phyloP scores from a whole-genome alignment of 2,113 vertebrate species.

The Antechinus flavipes region DNA sequence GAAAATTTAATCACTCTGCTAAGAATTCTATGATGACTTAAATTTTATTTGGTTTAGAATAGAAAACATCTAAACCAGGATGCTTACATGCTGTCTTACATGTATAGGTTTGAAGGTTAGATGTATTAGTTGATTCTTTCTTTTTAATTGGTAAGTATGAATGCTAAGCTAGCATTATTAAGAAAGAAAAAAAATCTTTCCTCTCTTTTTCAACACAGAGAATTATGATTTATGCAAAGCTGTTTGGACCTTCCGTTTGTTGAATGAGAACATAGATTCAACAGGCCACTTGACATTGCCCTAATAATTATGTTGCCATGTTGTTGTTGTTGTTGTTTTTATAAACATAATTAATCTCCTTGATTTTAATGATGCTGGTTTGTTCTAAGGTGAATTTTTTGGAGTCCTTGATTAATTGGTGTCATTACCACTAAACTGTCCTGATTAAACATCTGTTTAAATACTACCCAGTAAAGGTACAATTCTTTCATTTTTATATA shows the following conservation, averaged over 20 bases:
- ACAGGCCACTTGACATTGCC: conserved; percentile 76
- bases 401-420: conserved; percentile 82
- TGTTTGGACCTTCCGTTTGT: conserved; percentile 38
- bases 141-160: background rate
- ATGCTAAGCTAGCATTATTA: background rate
- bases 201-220: background rate
- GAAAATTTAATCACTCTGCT: background rate
- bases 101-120: background rate
- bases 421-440: conserved; percentile 78
- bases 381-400: conserved; percentile 81
- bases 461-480: conserved; percentile 61
- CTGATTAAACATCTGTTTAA: conserved; percentile 80
- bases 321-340: conserved; percentile 46
- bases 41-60: background rate
- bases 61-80: background rate
- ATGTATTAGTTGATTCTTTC: background rate
- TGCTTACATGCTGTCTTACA: background rate
- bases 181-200: fast-evolving
- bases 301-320: conserved; percentile 73
- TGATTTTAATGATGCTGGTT: conserved; percentile 73
- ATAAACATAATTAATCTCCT: conserved; percentile 80
- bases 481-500: conserved; percentile 66
- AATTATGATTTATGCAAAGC: conserved; percentile 43
- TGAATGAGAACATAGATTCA: conserved; percentile 52
- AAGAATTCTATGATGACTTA: background rate